These are phyloP conservation scores for Petrophora chlorosata DNA, from an alignment of 2,888 invertebrate species.

Conservation along the genomic window DNA sequence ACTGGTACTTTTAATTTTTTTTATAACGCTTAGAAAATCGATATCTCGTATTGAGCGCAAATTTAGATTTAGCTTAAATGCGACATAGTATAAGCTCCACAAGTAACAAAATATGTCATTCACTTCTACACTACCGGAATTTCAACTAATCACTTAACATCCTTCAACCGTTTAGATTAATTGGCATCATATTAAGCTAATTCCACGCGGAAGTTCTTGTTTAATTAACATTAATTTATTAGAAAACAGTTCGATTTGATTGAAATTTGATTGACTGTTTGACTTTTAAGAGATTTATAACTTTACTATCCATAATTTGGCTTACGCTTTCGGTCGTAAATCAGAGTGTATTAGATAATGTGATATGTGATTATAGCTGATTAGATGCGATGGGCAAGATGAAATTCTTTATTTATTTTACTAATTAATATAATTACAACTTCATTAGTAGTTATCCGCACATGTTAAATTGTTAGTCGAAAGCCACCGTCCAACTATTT, in stretches of 20 bases:
- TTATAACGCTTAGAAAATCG: too few relatives aligned
- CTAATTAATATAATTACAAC: slow-evolving; percentile 5
- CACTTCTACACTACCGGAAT: slow-evolving; percentile 4
- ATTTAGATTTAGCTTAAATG: too few relatives aligned
- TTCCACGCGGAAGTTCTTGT: slow-evolving; percentile 30
- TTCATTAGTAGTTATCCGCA: too few relatives aligned
- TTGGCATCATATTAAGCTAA: slow-evolving; percentile 25
- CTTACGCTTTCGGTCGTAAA: slow-evolving; percentile 24
- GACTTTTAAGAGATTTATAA: slow-evolving; percentile 28
- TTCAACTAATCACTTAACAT: slow-evolving; percentile 16
- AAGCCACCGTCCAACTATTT: too few relatives aligned
- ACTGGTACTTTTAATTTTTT: too few relatives aligned
- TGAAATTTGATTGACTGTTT: slow-evolving; percentile 33
- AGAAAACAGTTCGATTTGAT: slow-evolving; percentile 28
- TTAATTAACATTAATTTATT: slow-evolving; percentile 29
- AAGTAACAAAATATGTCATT: background rate
- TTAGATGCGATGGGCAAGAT: background rate
- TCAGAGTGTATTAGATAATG: slow-evolving; percentile 4
- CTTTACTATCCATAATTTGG: slow-evolving; percentile 28
- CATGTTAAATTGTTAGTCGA: too few relatives aligned
- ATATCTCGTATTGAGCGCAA: too few relatives aligned
- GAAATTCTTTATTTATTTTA: slow-evolving; percentile 2
- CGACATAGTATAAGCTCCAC: too few relatives aligned
- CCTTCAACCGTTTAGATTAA: slow-evolving; percentile 20
- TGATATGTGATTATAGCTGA: slow-evolving; percentile 1